Evolutionary conservation across 1,140 invertebrate species (phyloP), one percentile per base, ranked within the genome.

Genomic region (Harlomillsia oculata): DNA sequence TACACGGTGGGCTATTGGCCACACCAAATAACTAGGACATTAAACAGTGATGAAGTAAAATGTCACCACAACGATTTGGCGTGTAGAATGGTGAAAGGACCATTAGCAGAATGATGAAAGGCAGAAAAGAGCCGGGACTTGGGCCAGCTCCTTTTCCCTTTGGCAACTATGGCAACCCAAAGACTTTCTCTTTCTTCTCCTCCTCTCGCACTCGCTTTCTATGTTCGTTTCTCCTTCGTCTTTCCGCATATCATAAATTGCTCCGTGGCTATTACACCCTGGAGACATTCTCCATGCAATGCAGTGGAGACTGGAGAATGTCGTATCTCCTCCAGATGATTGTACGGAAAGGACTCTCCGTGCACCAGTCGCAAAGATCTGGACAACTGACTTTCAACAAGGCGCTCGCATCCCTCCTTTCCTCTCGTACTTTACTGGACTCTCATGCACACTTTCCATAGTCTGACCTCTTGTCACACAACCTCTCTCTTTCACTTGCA

Each of bases 211-310:
- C 18, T 18, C 9, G 9, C 9, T 20, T 9, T 18, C 9, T 43
- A n/a, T n/a, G n/a, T n/a, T n/a, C 9, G 9, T n/a, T n/a, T n/a
- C n/a, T n/a, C n/a, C n/a, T n/a, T n/a, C n/a, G n/a, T n/a, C n/a
- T n/a, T n/a, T n/a, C 28, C 45, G 53, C 32, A 57, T 57, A 50
- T 30, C 46, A 57, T 60, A 60, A 60, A 60, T 60, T 60, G 59
- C 53, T 37, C 56, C 56, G 41, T 53, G 59, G 53, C 46, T 60
- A 60, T 56, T 60, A 60, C 49, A 56, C 59, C 53, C 59, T 56
- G 14, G 59, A 60, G 59, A 60, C 59, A 56, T 45, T 56, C 51
- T 44, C n/a, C n/a, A 56, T 45, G 48, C 51, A 56, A 52, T 55
- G 58, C 53, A 60, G 32, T 18, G 30, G 37, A 39, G 49, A 28